Base-by-base conservation (phyloP, 30 jellyfish, hydroid and myxozoan species). In the Hydractinia echinata region DNA sequence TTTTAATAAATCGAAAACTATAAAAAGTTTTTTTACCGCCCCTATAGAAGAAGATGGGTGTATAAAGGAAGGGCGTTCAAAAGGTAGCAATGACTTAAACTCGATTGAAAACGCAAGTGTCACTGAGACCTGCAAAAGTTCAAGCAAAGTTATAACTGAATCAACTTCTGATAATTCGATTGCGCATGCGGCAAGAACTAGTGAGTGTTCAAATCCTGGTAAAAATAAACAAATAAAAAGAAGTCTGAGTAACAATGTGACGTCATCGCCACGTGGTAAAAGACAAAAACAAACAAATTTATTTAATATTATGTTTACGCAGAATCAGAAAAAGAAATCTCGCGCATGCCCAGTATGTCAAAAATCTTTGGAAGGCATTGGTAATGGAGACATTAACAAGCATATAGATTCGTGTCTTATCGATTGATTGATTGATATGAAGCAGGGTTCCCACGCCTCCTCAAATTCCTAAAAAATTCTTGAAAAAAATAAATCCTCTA, bases 361-460 rank as follows among this genome's bases (percentile, higher is more conserved):
- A 52, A 86, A 54, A 51, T 77, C 16, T 8, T 91, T 91, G 55
- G 91, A 82, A 60, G 84, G 78, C 7, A 16, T 52, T 39, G 76
- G 30, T 44, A 91, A 85, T 76, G 81, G 8, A 49, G 95, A 86
- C 14, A 56, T 91, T 1, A 91, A 91, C 67, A 66, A 18, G 54
- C 97, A 91, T 61, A 91, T 91, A 14, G 97, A 91, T 66, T 54
- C 73, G 16, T 91, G 97, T 61, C 73, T 91, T 3, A 91, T 91
- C 69, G 89, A 90, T 30, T 30, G 44, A 30, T 30, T 30, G 44
- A 2, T 30, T 30, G 44, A 30, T 30, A 30, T 2, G 44, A 30
- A 30, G 44, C 44, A 30, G 44, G 44, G 44, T 30, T 30, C 44
- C 2, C 44, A 2, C 44, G 44, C 44, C 44, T 30, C 2, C 44